Evolutionary conservation across 2,113 vertebrate genomes (phyloP), one percentile per base, ranked within the genome.

Genomic region (Halcyon malimbica): DNA sequence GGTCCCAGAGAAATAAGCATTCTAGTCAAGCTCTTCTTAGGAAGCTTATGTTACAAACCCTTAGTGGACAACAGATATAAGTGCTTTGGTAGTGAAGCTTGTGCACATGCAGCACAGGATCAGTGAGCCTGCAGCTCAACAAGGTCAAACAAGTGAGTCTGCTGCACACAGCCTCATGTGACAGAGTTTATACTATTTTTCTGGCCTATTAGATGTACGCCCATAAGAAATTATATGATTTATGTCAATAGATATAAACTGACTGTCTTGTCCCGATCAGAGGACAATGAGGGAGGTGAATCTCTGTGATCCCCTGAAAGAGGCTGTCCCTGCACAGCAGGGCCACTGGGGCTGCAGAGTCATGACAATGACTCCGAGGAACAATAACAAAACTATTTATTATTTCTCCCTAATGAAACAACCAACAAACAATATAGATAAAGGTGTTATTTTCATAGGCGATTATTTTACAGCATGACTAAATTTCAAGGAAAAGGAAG

Each of bases 41-140:
- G 57, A 67, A 42, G 5, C 41, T n/a, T 6, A 3, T 0, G 2
- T 10, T 44, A 16, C 21, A 20, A 8, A 0, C 14, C 26, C 11
- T n/a, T 56, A 14, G 26, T 24, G 23, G 25, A 31, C 9, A 16
- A 17, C 8, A 59, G 29, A 11, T 10, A 5, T 0, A 4, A 44
- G 31, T 10, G 6, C 21, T 83, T 62, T 62, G 41, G 5, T 8
- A 1, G 1, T 19, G 51, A 44, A 64, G 5, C 15, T 35, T 68
- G 17, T 59, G 19, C 9, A 11, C 13, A 33, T 60, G 20, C 28
- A 39, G 33, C 19, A 37, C 13, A 29, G 42, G 14, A 9, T 8
- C 11, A 26, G 2, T 2, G 11, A 6, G 7, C 20, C n/a, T 44
- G 17, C 11, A 63, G 19, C n/a, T 48, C n/a, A 44, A 8, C 2